Base-by-base conservation (phyloP, 2,888 invertebrate genomes). In the Drosophila anceps region DNA sequence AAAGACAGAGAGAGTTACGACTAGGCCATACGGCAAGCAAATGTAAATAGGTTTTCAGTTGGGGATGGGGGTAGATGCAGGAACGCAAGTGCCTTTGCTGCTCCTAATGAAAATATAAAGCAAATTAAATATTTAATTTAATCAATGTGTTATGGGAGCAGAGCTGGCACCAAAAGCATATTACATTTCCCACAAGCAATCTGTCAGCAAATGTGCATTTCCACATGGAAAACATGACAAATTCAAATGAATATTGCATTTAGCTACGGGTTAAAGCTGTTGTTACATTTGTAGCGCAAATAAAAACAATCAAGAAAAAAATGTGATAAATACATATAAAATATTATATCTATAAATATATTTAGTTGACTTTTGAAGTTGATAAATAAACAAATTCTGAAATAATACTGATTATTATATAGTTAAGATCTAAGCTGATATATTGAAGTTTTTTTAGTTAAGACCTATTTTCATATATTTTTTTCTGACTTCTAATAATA, bases 41-140 rank as follows among this genome's bases (percentile, higher is more conserved):
- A 78, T 79, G 69, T 65, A 76, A 76, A 80, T 77, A 48, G 29
- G 29, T 7, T 48, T n/a, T 27, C 29, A 66, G 24, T 10, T 7
- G 53, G 39, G 50, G 12, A 15, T 1, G 27, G 7, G 29, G 57
- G 7, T 3, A 12, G 15, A 9, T 44, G n/a, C 59, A 13, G 35
- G 62, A 58, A 61, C 53, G 53, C 71, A 64, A 70, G 48, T 70
- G 70, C 35, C 29, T 51, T 37, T 18, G 50, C 54, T 43, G 27
- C 43, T 24, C 74, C 48, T 74, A 82, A 77, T 82, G 77, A 82
- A 84, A 82, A 69, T 67, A 70, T 66, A 65, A 69, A 68, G 58
- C 54, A 74, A 75, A 80, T 75, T 76, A 84, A 82, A 81, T 84
- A 81, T 82, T 81, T 74, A 76, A 79, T 76, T 76, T 64, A 65